These are phyloP conservation scores for Catagonus wagneri DNA, from an alignment of 2,113 vertebrate species.

Conservation along the genomic window DNA sequence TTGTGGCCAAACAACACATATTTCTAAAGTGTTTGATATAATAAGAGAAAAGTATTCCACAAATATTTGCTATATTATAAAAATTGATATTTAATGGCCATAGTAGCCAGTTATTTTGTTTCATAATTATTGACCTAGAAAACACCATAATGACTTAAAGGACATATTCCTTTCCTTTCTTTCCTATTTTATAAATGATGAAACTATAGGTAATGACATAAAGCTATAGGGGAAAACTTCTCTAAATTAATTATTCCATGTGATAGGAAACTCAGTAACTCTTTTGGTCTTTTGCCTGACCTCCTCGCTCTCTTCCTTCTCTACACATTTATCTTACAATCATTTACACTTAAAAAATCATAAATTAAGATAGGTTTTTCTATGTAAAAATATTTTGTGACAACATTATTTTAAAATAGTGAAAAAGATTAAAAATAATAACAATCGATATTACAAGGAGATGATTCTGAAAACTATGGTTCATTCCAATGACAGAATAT, in stretches of 20 bases:
- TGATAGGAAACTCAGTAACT: background rate
- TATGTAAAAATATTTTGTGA: background rate
- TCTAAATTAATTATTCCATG: background rate
- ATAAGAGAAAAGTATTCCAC: background rate
- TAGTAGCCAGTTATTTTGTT: background rate
- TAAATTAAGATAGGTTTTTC: constrained; percentile 3
- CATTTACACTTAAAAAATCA: constrained; percentile 8
- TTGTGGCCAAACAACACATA: background rate
- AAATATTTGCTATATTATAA: background rate
- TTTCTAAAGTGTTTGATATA: background rate
- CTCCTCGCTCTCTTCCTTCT: background rate
- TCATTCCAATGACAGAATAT: background rate
- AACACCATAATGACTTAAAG: background rate
- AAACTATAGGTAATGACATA: background rate
- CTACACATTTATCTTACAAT: background rate
- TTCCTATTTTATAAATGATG: background rate
- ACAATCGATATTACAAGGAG: background rate
- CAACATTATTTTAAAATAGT: background rate
- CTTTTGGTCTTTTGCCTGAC: background rate
- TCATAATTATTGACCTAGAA: background rate
- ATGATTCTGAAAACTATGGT: background rate
- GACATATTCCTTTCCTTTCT: background rate
- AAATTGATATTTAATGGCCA: background rate
- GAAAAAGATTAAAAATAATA: background rate
- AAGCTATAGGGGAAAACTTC: background rate